Base-by-base conservation (phyloP, 2,888 invertebrate genomes). In the Chrysolina haemoptera region DNA sequence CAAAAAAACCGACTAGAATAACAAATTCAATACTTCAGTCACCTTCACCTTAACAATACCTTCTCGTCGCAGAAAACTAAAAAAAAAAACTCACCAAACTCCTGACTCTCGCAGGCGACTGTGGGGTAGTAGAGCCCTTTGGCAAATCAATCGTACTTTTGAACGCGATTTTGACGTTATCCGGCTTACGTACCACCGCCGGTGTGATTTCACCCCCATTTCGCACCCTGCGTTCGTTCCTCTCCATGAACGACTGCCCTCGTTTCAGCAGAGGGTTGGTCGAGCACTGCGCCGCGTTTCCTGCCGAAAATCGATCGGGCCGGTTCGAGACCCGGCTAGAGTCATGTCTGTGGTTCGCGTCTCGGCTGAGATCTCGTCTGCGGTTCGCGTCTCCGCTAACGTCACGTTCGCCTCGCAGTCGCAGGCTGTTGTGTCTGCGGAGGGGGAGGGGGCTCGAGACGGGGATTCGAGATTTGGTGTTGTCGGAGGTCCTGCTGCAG, bases 131-230 rank as follows among this genome's bases (percentile, higher is more conserved):
- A 62, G 70, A 59, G 50, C 72, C 72, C 41, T 72, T 76, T 22
- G 63, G 46, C 48, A 74, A 67, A 41, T 71, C 74, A 16, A 59
- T 70, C 43, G 71, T 71, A 46, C 67, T 69, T 46, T 71, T 71
- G n/a, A 64, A 27, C 43, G 70, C 74, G 66, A 76, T 73, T 69
- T 76, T 75, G 68, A 75, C 68, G 91, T 91, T 90, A 76, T 83
- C 81, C 92, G 91, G 90, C 90, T 88, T 82, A 90, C 90, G 85
- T 91, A 91, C 84, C 89, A 90, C 85, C 55, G 55, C 22, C 12
- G 14, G 10, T 10, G n/a, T 4, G 35, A 8, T 59, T 8, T 27
- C 59, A 27, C 27, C 59, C 59, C 67, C 53, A 90, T 90, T 78
- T 89, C 89, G 88, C 89, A 88, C 70, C 74, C 76, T 78, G 59